Evolutionary conservation across 2,797 vertebrate species (phyloP), one percentile per base, ranked within the genome.

Genomic region (Sebastes cheni): DNA sequence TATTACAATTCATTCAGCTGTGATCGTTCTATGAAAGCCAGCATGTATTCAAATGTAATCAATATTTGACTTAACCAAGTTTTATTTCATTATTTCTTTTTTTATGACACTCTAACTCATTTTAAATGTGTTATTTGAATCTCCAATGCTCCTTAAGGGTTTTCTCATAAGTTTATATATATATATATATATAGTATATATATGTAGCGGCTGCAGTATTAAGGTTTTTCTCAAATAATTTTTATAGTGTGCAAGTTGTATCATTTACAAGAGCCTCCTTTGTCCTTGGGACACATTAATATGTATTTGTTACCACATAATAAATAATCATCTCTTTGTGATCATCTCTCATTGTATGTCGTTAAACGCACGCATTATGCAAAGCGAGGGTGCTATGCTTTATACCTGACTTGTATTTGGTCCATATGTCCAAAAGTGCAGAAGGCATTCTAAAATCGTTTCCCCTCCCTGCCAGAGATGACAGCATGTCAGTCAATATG

Each of bases 401-500:
- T 10, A 67, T 22, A 55, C 42, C 36, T 62, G 29, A 82, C 9
- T 64, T 75, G 12, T 39, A 9, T 62, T 77, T 71, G 25, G 6
- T 75, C 54, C 67, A 3, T 34, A 36, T 25, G 25, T 68, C 46
- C 10, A 46, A 70, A 76, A 77, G 46, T 46, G 32, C 4, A 30
- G 50, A 56, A 55, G 50, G 9, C 59, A 29, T 72, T 84, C 67
- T 82, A 13, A 74, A 54, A 30, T 18, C 2, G 4, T 12, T 61
- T 27, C 56, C 52, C 46, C 59, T 55, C 14, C 39, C 61, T 54
- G 42, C 36, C 74, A 55, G 60, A 81, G 64, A 20, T 84, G 77
- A 85, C 66, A 83, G 73, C 25, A 2, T 74, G 75, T 76, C 88
- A 83, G 79, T 86, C 81, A 80, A 54, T 69, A 23, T 61, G 52